Conservation (phyloP, 1,140 invertebrate genomes). For the Cecropterus lyciades region DNA sequence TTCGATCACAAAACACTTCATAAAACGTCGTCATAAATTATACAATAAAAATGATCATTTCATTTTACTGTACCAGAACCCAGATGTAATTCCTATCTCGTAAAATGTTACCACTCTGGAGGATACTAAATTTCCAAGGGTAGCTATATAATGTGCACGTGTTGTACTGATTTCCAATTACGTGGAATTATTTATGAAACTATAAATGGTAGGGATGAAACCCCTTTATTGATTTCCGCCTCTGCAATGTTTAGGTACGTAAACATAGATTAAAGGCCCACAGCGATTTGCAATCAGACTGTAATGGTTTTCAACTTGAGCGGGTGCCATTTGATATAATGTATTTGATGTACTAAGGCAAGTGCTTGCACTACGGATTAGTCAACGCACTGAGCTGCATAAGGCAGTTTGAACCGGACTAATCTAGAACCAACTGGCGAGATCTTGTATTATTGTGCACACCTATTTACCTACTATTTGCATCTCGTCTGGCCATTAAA, state of each 20-base stretch:
- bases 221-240: conserved; percentile 20
- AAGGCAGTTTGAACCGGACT: conserved; percentile 50
- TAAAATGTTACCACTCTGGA: conserved; percentile 44
- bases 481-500: too few species aligned
- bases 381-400: conserved; percentile 49
- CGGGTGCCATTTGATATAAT: conserved; percentile 36
- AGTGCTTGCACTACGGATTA: conserved; percentile 53
- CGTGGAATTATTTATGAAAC: conserved; percentile 32
- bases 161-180: conserved; percentile 46
- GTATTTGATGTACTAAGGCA: conserved; percentile 40
- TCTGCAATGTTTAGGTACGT: conserved; percentile 7
- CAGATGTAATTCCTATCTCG: conserved; percentile 39
- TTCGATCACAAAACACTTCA: conserved; percentile 55
- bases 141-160: conserved; percentile 41
- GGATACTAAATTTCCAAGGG: conserved; percentile 33
- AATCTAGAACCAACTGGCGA: conserved; percentile 42
- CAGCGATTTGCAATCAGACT: conserved; percentile 34
- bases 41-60: conserved; percentile 50
- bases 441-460: background rate
- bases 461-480: background rate
- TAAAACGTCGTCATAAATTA: conserved; percentile 52
- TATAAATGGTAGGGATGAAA: conserved; percentile 22
- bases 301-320: conserved; percentile 24
- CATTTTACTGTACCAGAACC: conserved; percentile 39
- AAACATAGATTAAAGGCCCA: conserved; percentile 23